Base-by-base conservation (phyloP, 2,797 vertebrate genomes). In the Tragelaphus eurycerus region DNA sequence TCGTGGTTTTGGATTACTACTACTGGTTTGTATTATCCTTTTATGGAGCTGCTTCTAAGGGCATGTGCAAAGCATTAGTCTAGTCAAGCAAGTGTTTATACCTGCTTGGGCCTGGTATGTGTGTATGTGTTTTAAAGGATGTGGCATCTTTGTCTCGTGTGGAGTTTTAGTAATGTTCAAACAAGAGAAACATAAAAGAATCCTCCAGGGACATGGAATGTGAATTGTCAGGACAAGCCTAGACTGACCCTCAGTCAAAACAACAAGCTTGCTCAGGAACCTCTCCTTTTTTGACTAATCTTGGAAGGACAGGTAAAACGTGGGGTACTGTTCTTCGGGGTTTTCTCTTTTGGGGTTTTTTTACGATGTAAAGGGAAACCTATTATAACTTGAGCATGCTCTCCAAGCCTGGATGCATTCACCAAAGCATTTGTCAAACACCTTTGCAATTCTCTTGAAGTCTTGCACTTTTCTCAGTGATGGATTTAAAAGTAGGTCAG, bases 401-500 rank as follows among this genome's bases (percentile, higher is more conserved):
- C 4, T 54, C 10, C 86, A 86, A 91, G 57, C 71, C 83, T 59
- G 25, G 19, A 59, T 57, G 27, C 15, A 7, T 74, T 96, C 84
- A 89, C 89, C 84, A 55, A 25, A 91, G 34, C 59, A 21, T 93
- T 59, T 89, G 67, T 76, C 4, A 15, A 86, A 55, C 83, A 67
- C 48, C 31, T 94, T 27, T 87, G 57, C 29, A 52, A 6, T 84
- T 93, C 79, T 93, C 62, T 25, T 76, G 57, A 92, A 90, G 62
- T 46, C 34, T n/a, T 89, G 25, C 6, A 52, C 62, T 29, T 89
- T 96, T 93, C 57, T 43, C 38, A 90, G 29, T 89, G 94, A 89
- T 89, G 64, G 90, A 55, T 91, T 95, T 94, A 92, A 90, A 95
- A 95, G 55, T 93, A 92, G 76, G 64, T 76, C 93, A 90, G 54